A percentile compares a stretch with the other conserved stretches of the same genome.
Conservation (phyloP, 2,888 invertebrate genomes). For the Galerucella calmariensis region DNA sequence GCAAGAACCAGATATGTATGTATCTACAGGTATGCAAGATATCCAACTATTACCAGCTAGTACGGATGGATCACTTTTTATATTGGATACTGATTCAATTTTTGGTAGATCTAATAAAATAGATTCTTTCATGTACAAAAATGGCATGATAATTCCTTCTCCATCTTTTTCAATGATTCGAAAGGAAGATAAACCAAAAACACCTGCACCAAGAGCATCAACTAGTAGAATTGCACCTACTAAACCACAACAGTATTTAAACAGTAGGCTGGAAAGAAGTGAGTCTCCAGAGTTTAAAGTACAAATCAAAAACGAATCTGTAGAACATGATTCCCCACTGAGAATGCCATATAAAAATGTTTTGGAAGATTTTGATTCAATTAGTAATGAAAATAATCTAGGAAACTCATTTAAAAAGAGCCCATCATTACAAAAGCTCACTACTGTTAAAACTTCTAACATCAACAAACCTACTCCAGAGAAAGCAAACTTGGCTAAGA, state of each 20-base stretch:
- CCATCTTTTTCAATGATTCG: constrained; percentile 9
- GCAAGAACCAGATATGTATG: constrained; percentile 34
- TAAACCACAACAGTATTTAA: constrained; percentile 6
- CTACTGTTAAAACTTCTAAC: constrained; percentile 20
- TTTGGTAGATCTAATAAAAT: constrained; percentile 53
- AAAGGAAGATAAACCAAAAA: constrained; percentile 31
- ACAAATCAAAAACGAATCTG: constrained; percentile 14
- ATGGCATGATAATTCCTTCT: constrained; percentile 57
- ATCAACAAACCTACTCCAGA: constrained; percentile 22
- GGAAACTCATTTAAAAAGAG: constrained; percentile 22
- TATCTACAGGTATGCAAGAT: constrained; percentile 45
- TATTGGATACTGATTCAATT: constrained; percentile 58
- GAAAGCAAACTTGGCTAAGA: constrained; percentile 45
- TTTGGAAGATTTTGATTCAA: constrained; percentile 21
- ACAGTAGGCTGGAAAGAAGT: background rate
- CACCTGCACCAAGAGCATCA: constrained; percentile 35
- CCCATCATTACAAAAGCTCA: constrained; percentile 19
- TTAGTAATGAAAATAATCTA: constrained; percentile 16
- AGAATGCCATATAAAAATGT: constrained; percentile 16
- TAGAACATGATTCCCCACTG: background rate
- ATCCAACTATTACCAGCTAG: constrained; percentile 58
- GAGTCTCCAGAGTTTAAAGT: constrained; percentile 16
- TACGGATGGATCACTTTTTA: constrained; percentile 59
- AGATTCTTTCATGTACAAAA: constrained; percentile 58
- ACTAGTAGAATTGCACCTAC: constrained; percentile 34